Conservation (phyloP, 2,797 vertebrate genomes). For the Triplophysa yarkandensis region DNA sequence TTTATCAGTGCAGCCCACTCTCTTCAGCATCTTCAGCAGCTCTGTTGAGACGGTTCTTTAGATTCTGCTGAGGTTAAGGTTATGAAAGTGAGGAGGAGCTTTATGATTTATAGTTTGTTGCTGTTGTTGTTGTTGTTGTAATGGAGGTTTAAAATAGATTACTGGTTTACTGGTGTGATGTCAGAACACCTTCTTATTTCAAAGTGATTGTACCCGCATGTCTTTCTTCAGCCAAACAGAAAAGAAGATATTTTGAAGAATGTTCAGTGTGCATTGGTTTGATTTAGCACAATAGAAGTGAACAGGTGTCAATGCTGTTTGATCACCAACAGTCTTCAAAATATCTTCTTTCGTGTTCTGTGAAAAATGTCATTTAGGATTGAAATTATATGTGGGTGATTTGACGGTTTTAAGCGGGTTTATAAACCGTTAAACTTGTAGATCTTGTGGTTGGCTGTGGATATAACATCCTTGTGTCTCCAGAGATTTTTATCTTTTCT, state of each 20-base stretch:
- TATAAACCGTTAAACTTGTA: too few species aligned
- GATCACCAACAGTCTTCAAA: too few species aligned
- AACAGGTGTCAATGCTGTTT: too few species aligned
- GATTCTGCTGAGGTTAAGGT: slow-evolving; percentile 3
- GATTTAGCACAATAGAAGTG: neutral
- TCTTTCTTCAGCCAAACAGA: too few species aligned
- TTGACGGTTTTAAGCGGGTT: too few species aligned
- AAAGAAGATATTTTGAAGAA: too few species aligned
- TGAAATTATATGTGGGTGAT: too few species aligned
- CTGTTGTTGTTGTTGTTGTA: neutral
- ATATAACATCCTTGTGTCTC: slow-evolving; percentile 13
- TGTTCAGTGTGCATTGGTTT: too few species aligned
- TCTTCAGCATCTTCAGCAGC: slow-evolving; percentile 10
- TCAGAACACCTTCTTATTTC: neutral
- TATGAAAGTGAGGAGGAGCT: slow-evolving; percentile 10
- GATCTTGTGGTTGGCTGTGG: neutral
- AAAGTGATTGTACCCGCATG: too few species aligned
- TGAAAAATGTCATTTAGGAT: too few species aligned
- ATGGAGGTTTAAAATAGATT: neutral
- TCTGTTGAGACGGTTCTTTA: slow-evolving; percentile 1
- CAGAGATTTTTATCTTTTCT: neutral
- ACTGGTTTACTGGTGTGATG: slow-evolving; percentile 2
- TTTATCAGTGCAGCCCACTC: slow-evolving; percentile 22
- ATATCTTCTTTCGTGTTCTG: too few species aligned
- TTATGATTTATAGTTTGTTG: neutral